Evolutionary conservation across 2,888 invertebrate species (phyloP).

Genomic region (Oasisia sp.): DNA sequence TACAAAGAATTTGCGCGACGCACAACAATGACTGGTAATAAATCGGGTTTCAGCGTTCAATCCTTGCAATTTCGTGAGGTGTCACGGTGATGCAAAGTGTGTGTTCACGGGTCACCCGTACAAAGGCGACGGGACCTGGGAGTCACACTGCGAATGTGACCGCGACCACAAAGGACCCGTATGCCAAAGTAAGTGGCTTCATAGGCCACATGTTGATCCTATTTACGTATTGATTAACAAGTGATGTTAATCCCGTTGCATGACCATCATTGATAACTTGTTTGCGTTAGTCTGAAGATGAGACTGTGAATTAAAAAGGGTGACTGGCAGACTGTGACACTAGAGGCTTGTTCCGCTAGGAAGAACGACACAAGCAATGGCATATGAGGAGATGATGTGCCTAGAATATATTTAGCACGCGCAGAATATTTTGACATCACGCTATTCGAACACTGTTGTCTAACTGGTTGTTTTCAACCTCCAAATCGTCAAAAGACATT

Average conservation of each 20-base stretch:
- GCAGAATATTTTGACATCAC: background rate
- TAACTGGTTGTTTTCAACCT: too few relatives aligned
- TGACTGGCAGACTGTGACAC: background rate
- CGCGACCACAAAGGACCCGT: background rate
- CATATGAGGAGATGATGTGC: background rate
- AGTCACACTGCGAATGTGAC: background rate
- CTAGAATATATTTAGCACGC: background rate
- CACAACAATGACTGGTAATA: background rate
- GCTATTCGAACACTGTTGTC: background rate
- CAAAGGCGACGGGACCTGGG: background rate
- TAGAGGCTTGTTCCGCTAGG: background rate
- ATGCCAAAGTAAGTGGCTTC: background rate
- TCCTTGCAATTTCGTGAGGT: background rate
- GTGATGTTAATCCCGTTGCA: background rate
- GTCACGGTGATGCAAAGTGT: background rate
- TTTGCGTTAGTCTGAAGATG: background rate
- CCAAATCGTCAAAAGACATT: too few relatives aligned
- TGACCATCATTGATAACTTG: background rate
- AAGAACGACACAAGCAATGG: background rate
- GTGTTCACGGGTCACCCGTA: background rate
- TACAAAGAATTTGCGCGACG: background rate
- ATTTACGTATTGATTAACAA: too few relatives aligned
- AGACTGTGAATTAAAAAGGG: background rate
- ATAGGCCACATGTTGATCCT: background rate
- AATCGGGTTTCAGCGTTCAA: background rate